Base-by-base conservation (phyloP, 2,888 invertebrate genomes). In the Auanema sp. region DNA sequence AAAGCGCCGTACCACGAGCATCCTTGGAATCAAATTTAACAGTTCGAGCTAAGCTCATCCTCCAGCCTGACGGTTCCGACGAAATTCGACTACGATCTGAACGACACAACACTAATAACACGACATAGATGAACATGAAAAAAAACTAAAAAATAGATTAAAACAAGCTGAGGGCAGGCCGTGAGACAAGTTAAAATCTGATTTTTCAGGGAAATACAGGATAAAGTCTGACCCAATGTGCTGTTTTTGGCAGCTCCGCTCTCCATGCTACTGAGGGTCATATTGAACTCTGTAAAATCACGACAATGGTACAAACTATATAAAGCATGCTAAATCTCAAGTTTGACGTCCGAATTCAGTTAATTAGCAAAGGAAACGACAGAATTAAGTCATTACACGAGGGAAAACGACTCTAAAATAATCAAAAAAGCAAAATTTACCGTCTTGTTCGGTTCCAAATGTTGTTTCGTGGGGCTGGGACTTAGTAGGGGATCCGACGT, bases 1-100 rank as follows among this genome's bases (percentile, higher is more conserved):
- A 40, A 40, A 33, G 24, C n/a, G 52, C 52, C 61, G 33, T 69
- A 81, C 81, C 83, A 49, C 67, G 60, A 55, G 62, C 65, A 68
- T 83, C 83, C 54, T 73, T 66, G 52, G 60, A 58, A 52, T 80
- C 83, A 70, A 83, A 83, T 55, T 79, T 69, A 41, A 78, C 74
- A 51, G 77, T 65, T 64, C 83, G 65, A 18, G 79, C 77, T 51
- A 83, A 70, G 50, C 81, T 82, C 68, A 78, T 65, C 54, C 83
- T 66, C 83, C 83, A 83, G 43, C 74, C 66, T 43, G 77, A 76
- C 18, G 83, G 77, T 58, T 82, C 83, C 24, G 66, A 65, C 25
- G 75, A 68, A 58, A 73, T 60, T 51, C 68, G 73, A 51, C 66
- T 67, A 43, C 65, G 51, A 60, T 79, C 73, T 79, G 71, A 60